A percentile compares a stretch with the other conserved stretches of the same genome.
These are phyloP conservation scores for Bothrops alternatus DNA, from an alignment of 2,797 vertebrate species.

Conservation along the genomic window DNA sequence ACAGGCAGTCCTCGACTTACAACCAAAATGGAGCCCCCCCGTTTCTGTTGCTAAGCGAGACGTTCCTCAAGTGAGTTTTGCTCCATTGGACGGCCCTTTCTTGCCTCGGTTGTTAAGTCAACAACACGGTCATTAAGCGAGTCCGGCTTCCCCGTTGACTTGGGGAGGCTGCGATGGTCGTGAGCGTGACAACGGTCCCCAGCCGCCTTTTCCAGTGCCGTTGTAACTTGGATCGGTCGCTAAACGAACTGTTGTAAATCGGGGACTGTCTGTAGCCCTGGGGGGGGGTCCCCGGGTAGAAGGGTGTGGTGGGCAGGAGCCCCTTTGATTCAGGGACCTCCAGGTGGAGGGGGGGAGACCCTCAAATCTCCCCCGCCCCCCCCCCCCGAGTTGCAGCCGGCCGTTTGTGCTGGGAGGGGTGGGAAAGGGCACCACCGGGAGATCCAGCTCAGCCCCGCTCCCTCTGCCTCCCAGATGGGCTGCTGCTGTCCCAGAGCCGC, in stretches of 20 bases:
- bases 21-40: too few relatives aligned
- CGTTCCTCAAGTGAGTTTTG: too few relatives aligned
- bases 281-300: accelerated
- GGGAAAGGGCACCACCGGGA: not conserved
- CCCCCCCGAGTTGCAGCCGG: not conserved
- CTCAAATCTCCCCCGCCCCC: not conserved
- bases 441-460: not conserved
- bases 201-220: not conserved
- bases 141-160: too few relatives aligned
- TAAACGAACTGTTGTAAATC: not conserved
- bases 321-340: not conserved
- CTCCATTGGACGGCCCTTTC: too few relatives aligned
- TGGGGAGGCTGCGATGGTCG: not conserved
- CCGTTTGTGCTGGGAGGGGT: not conserved
- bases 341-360: not conserved
- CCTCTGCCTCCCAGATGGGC: conserved; percentile 80
- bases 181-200: not conserved
- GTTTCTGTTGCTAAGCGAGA: too few relatives aligned
- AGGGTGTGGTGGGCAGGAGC: not conserved
- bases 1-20: too few relatives aligned
- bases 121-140: too few relatives aligned
- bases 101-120: too few relatives aligned
- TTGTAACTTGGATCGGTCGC: not conserved
- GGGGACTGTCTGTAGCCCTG: not conserved
- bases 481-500: conserved; percentile 94